Evolutionary conservation across 2,113 vertebrate species (phyloP).

Genomic region (zebrafish (Danio rerio)): GRCz12tu NC_133187.1:40019001-40019500

Average conservation of each 20-base stretch:
- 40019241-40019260: too few relatives aligned
- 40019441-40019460: background rate
- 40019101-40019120: background rate
- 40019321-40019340: too few relatives aligned
- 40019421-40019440: background rate
- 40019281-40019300: too few relatives aligned
- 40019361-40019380: background rate
- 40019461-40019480: too few relatives aligned
- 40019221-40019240: too few relatives aligned
- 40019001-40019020: background rate
- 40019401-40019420: background rate
- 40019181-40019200: too few relatives aligned
- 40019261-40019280: too few relatives aligned
- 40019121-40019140: background rate
- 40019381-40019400: background rate
- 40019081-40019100: background rate
- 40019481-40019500: background rate
- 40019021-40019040: constrained; percentile 17
- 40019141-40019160: background rate
- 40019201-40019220: too few relatives aligned
- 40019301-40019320: too few relatives aligned
- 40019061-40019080: background rate
- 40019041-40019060: background rate
- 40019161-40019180: background rate
- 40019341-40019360: too few relatives aligned